A percentile compares a stretch with the other conserved stretches of the same genome.
Evolutionary conservation across 2,888 invertebrate genomes (phyloP).

Genomic region (Torymus aiolomorphi): DNA sequence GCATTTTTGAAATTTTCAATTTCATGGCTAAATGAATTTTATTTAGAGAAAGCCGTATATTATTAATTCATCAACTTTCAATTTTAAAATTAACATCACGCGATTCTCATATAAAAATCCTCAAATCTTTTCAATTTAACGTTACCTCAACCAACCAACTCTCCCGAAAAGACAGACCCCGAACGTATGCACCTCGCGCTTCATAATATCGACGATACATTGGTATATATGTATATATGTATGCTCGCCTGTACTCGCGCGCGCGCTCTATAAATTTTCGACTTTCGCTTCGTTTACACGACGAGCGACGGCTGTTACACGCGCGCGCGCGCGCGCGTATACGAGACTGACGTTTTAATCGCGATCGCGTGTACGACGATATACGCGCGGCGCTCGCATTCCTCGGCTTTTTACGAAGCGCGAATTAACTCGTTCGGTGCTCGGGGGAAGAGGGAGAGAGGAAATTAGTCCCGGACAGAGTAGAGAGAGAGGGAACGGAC

Average conservation of each 20-base stretch:
- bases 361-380: conserved; percentile 43
- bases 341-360: conserved; percentile 50
- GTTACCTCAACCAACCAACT: no score
- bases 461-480: conserved; percentile 9
- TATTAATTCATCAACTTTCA: no score
- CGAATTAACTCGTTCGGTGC: conserved; percentile 15
- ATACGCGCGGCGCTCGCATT: conserved; percentile 15
- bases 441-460: background rate
- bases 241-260: background rate
- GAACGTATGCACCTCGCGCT: no score
- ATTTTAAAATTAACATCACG: no score
- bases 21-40: no score
- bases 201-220: no score
- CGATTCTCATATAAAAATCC: no score
- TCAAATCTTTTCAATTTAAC: no score
- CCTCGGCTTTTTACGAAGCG: conserved; percentile 20
- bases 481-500: background rate
- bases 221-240: no score
- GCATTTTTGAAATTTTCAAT: no score
- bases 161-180: no score
- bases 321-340: background rate
- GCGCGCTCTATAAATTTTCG: conserved; percentile 29
- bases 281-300: conserved; percentile 2
- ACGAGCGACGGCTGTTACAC: conserved; percentile 13
- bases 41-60: no score